These are phyloP conservation scores for Plecturocebus donacophilus DNA, from an alignment of 2,113 vertebrate species.

Conservation along the genomic window DNA sequence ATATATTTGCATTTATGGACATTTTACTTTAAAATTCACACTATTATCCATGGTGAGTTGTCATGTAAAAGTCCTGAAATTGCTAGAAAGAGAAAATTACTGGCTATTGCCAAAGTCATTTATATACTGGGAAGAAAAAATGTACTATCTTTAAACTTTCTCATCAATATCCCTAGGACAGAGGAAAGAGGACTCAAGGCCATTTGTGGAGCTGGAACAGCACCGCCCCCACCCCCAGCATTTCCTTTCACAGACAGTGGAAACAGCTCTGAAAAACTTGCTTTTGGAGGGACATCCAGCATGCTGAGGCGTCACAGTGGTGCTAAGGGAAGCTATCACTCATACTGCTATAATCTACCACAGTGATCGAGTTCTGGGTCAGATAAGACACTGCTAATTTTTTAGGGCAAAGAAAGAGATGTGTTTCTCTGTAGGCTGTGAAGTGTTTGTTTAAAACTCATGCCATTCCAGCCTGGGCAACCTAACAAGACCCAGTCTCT, in stretches of 20 bases:
- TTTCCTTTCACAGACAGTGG: neutral
- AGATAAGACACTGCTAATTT: neutral
- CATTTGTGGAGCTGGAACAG: neutral
- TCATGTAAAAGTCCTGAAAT: neutral
- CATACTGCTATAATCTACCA: neutral
- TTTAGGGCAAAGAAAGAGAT: neutral
- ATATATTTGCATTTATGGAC: neutral
- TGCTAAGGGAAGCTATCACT: too few species aligned
- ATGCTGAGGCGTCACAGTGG: fast-evolving
- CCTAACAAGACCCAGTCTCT: too few species aligned
- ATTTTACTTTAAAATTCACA: neutral
- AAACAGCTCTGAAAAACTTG: neutral
- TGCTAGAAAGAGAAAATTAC: neutral
- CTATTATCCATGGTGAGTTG: neutral
- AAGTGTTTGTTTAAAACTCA: neutral
- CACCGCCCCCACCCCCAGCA: fast-evolving
- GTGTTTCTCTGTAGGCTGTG: neutral
- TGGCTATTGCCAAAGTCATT: neutral
- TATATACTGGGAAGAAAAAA: neutral
- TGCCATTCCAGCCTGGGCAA: neutral
- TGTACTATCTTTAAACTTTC: neutral
- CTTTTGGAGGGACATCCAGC: neutral
- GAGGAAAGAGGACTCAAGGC: neutral
- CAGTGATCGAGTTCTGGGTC: neutral
- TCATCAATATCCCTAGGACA: neutral